Evolutionary conservation across 2,888 invertebrate genomes (phyloP), one percentile per base, ranked within the genome.

Genomic region (Pardosa pseudoannulata): DNA sequence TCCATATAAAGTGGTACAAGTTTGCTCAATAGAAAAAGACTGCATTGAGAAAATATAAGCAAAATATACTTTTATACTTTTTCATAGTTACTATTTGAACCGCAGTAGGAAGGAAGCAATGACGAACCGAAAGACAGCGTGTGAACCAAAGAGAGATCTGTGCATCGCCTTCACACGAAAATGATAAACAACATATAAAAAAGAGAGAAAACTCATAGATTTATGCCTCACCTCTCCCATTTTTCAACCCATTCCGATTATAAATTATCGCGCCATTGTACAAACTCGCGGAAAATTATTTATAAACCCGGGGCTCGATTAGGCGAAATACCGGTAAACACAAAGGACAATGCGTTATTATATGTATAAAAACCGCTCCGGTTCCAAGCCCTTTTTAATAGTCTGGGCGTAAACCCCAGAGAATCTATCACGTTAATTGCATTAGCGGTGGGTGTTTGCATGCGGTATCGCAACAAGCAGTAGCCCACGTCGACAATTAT

Each of bases 341-440:
- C 46, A 46, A 46, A 46, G 46, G 46, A 6, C 46, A 46, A 16
- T 16, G 46, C 16, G 2, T 31, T 31, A 65, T n/a, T 65, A 65
- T 29, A 9, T 27, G 1, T 28, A 0, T 1, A 65, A 23, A 23
- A 27, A 62, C n/a, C 28, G 28, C 62, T 27, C 28, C 13, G n/a
- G n/a, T n/a, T 31, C 82, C 82, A 75, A 82, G 62, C 75, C 82
- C 68, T 56, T 62, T 71, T 76, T 82, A 82, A 82, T 82, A 71
- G 70, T 39, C 31, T 32, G 75, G 82, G 82, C 82, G 82, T 82
- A 71, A n/a, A 81, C 70, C 46, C 27, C 56, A 28, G 70, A 81
- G 68, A 56, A 74, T 68, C 74, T 27, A 29, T 41, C 64, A 64
- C 41, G 76, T 82, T 75, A 75, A 70, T 75, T 64, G 62, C 70